phyloP scores from a whole-genome alignment of 2,797 vertebrate species.

The Acanthurus tractus region DNA sequence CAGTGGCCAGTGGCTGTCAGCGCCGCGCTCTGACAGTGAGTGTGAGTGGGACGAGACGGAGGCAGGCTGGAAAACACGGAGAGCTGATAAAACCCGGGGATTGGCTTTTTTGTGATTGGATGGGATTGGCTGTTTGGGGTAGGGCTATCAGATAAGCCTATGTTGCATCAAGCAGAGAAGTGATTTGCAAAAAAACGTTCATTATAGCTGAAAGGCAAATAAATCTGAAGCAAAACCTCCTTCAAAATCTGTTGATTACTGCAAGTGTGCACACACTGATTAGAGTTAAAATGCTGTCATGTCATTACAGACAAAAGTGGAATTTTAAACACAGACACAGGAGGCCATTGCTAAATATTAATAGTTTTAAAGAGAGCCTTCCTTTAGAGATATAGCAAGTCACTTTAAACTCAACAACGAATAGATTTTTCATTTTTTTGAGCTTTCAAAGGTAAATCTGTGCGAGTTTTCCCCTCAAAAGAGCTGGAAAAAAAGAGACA shows the following conservation, averaged over 20 bases:
- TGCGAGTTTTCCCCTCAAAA: neutral
- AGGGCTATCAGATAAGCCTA: conserved; percentile 34
- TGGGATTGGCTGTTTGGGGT: conserved; percentile 46
- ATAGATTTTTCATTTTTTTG: neutral
- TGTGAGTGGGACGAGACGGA: conserved; percentile 78
- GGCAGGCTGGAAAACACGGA: conserved; percentile 83
- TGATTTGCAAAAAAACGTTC: conserved; percentile 53
- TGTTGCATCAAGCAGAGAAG: conserved; percentile 42
- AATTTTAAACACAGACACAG: neutral
- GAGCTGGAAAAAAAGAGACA: neutral
- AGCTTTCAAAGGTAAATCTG: neutral
- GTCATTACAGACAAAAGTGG: neutral
- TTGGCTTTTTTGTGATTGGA: conserved; percentile 50
- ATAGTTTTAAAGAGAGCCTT: neutral
- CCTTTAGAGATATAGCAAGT: neutral
- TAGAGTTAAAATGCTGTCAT: neutral
- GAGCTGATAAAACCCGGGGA: conserved; percentile 48
- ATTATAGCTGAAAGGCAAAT: conserved; percentile 25
- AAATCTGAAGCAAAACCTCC: conserved; percentile 5
- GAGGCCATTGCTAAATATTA: neutral
- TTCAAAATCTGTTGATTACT: conserved; percentile 16
- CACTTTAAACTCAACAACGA: neutral
- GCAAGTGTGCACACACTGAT: neutral
- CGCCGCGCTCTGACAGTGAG: conserved; percentile 77
- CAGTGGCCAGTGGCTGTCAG: conserved; percentile 83